These are phyloP conservation scores for Pristis pectinata DNA, from an alignment of 2,797 vertebrate genomes.

Conservation along the genomic window DNA sequence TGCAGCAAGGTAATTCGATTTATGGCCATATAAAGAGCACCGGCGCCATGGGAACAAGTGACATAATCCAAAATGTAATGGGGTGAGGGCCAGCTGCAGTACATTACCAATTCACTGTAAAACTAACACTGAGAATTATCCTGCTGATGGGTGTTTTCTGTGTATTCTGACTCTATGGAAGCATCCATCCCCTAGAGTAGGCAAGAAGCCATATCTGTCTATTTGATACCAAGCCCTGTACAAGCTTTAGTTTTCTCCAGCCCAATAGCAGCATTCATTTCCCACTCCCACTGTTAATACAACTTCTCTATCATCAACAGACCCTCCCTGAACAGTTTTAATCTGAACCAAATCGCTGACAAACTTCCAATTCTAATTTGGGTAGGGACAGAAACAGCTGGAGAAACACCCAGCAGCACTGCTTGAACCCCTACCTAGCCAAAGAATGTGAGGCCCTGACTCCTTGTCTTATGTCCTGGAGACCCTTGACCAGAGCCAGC, in stretches of 20 bases:
- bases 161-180: background rate
- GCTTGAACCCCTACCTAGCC: too few relatives aligned
- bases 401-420: background rate
- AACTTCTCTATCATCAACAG: background rate
- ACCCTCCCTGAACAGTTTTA: background rate
- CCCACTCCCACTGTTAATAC: background rate
- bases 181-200: background rate
- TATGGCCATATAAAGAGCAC: slow-evolving; percentile 18
- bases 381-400: background rate
- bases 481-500: background rate
- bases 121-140: background rate
- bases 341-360: background rate
- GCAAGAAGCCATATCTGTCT: background rate
- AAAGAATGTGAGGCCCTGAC: background rate
- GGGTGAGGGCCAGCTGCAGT: background rate
- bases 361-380: background rate
- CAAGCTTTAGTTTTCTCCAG: background rate
- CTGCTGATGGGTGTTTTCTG: background rate
- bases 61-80: slow-evolving; percentile 5
- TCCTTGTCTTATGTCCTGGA: background rate
- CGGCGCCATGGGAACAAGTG: background rate
- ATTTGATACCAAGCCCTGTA: background rate
- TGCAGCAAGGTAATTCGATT: slow-evolving; percentile 13
- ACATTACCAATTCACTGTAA: background rate
- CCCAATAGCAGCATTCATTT: background rate